Percentiles rank a stretch among this genome's conserved stretches.
phyloP scores from a whole-genome alignment of 2,888 invertebrate genomes.

The Halictus quadricinctus region DNA sequence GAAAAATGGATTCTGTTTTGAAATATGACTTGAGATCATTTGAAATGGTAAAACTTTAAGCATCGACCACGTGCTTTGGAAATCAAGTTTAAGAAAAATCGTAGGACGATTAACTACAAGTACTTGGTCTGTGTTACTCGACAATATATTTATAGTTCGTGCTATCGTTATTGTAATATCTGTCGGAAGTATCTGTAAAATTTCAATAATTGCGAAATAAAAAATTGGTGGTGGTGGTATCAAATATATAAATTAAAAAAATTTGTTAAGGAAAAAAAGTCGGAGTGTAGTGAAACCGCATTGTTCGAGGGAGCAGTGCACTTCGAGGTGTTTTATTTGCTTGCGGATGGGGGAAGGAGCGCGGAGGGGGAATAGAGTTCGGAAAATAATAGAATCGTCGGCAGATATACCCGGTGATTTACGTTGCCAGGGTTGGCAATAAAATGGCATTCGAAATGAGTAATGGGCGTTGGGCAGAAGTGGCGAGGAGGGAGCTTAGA shows the following conservation, averaged over 20 bases:
- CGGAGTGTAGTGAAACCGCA: not conserved
- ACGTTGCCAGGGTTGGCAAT: constrained; percentile 28
- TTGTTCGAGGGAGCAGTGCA: not conserved
- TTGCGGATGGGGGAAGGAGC: not conserved
- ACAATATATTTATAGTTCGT: too few relatives aligned
- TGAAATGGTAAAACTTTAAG: too few relatives aligned
- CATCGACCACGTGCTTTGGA: too few relatives aligned
- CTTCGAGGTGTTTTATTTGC: not conserved
- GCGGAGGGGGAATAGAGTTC: not conserved
- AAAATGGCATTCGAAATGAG: constrained; percentile 20
- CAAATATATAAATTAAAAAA: too few relatives aligned
- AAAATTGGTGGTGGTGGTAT: too few relatives aligned
- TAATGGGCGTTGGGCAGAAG: constrained; percentile 25
- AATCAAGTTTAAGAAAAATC: too few relatives aligned
- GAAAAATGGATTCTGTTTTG: too few relatives aligned
- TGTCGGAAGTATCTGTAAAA: not conserved
- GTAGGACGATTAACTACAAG: too few relatives aligned
- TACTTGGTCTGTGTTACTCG: too few relatives aligned
- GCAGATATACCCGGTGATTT: constrained; percentile 18
- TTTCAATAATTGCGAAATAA: too few relatives aligned
- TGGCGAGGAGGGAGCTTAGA: constrained; percentile 16
- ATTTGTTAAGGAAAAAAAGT: not conserved
- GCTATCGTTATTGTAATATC: too few relatives aligned
- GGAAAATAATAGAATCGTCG: constrained; percentile 18
- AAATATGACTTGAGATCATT: too few relatives aligned